Conservation (phyloP, 2,113 vertebrate species). For the Neolamprologus sp. region DNA sequence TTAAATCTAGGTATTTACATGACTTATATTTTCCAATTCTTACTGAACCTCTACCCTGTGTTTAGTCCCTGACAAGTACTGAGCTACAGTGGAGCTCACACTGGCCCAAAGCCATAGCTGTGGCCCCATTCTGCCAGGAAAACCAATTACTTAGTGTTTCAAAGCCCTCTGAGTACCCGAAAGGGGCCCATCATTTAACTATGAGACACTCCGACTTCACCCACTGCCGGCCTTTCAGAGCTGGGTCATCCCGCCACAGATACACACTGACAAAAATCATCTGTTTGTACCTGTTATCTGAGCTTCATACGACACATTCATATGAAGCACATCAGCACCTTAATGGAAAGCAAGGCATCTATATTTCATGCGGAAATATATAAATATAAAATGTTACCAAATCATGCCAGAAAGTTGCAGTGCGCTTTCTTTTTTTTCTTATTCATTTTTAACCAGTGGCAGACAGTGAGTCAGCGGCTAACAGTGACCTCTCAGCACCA, state of each 20-base stretch:
- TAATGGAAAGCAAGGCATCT: not conserved
- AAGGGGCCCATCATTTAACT: slow-evolving; percentile 57
- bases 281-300: not conserved
- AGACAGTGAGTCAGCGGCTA: slow-evolving; percentile 37
- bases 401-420: not conserved
- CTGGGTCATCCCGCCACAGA: not conserved
- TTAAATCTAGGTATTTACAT: not conserved
- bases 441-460: slow-evolving; percentile 31
- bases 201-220: slow-evolving; percentile 47
- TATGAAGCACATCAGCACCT: not conserved
- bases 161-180: slow-evolving; percentile 27
- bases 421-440: not conserved
- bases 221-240: slow-evolving; percentile 23
- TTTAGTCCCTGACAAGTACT: slow-evolving; percentile 17
- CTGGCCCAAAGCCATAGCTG: slow-evolving; percentile 35
- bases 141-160: slow-evolving; percentile 67
- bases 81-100: slow-evolving; percentile 11
- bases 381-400: not conserved
- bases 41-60: not conserved
- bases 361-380: not conserved
- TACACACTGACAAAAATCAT: not conserved
- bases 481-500: not conserved
- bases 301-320: not conserved
- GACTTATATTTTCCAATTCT: not conserved
- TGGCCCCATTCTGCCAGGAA: slow-evolving; percentile 69